Base-by-base conservation (phyloP, 2,888 invertebrate species). In the Drosophila antonietae region DNA sequence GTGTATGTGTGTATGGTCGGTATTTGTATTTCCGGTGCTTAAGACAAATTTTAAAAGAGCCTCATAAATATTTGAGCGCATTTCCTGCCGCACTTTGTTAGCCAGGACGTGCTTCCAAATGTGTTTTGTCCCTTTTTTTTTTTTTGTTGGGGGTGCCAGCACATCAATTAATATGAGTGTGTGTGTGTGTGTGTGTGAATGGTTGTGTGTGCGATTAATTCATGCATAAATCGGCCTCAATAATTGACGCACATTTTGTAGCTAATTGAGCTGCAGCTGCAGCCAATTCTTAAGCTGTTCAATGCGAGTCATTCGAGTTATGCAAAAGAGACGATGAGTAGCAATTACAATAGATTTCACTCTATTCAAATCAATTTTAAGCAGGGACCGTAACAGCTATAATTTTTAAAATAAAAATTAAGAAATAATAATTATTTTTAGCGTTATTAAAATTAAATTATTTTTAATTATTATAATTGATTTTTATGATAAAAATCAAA, bases 1-100 rank as follows among this genome's bases (percentile, higher is more conserved):
- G n/a, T 47, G 46, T 56, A n/a, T 47, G 28, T 44, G 51, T 33
- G 23, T 58, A 28, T 39, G 39, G 12, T 55, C 55, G 55, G 55
- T 82, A 66, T 89, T 83, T 90, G 89, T 90, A 90, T 84, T 90
- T 84, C 84, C 84, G 84, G 84, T 84, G 90, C 84, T 84, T 84
- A 84, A 84, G 84, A 84, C 84, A 88, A 84, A 84, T 84, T 90
- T 89, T 82, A 90, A 84, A 84, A 84, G 81, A 73, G 87, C 83
- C 67, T 83, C 75, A 88, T 84, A 60, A 84, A 84, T 84, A 88
- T 77, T 84, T 83, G 20, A 84, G 69, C 73, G 57, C 81, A 78
- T 81, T 84, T 89, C 90, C 84, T 86, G 81, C 70, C 79, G 79
- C 79, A 79, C 79, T 79, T 79, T 81, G 79, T 69, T 60, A 57